Evolutionary conservation across 2,888 invertebrate genomes (phyloP).

Genomic region (Gastrophysa polygoni): DNA sequence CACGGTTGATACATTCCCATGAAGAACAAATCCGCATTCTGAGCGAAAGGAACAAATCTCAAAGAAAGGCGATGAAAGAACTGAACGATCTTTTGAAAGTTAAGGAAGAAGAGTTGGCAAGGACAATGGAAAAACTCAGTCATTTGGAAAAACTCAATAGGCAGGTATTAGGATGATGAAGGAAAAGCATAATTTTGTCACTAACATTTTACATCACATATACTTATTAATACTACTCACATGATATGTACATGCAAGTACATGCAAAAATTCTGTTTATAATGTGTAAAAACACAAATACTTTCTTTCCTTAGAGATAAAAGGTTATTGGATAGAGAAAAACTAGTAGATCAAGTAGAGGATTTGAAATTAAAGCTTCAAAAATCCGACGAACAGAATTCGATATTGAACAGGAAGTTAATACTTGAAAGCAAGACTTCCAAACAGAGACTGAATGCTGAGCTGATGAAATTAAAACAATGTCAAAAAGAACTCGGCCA

Average conservation of each 20-base stretch:
- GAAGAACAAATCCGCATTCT: conserved; percentile 78
- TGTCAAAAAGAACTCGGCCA: conserved; percentile 70
- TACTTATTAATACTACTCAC: no score
- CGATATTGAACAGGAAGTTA: conserved; percentile 70
- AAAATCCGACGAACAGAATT: conserved; percentile 69
- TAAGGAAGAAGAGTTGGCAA: conserved; percentile 70
- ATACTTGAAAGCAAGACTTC: conserved; percentile 76
- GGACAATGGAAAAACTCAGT: conserved; percentile 71
- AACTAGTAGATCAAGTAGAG: conserved; percentile 68
- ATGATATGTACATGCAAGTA: no score
- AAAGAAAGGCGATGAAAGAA: conserved; percentile 69
- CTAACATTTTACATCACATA: no score
- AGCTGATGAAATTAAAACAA: conserved; percentile 73
- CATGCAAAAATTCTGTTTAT: no score
- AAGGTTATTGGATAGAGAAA: conserved; percentile 71
- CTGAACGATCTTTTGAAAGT: conserved; percentile 69
- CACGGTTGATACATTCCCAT: conserved; percentile 76
- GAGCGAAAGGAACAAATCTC: conserved; percentile 70
- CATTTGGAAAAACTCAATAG: conserved; percentile 73
- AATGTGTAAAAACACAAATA: no score
- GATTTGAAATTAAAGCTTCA: conserved; percentile 63
- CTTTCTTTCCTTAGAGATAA: conserved; percentile 27
- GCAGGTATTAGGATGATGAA: conserved; percentile 60
- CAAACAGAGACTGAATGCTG: conserved; percentile 71
- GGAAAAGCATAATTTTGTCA: no score